Conservation (phyloP, 2,113 vertebrate species). For the Etheostoma spectabile region DNA sequence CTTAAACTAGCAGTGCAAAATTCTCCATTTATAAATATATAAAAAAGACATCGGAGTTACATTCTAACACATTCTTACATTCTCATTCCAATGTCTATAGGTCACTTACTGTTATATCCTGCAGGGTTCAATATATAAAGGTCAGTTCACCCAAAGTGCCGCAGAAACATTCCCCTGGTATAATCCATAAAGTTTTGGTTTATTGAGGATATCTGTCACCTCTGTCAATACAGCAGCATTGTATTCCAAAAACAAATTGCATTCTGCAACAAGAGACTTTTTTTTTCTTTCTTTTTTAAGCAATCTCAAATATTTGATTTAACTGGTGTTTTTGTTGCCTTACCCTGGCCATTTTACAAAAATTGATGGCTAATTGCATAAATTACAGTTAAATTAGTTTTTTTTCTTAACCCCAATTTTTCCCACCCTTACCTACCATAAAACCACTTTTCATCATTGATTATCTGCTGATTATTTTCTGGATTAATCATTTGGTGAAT, state of each 20-base stretch:
- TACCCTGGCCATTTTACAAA: background rate
- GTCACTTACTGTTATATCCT: no score
- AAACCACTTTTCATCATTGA: background rate
- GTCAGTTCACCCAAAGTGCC: no score
- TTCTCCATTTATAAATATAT: background rate
- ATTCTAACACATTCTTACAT: no score
- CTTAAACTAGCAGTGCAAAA: background rate
- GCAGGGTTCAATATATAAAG: no score
- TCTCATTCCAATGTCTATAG: no score
- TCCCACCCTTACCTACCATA: background rate
- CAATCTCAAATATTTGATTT: no score
- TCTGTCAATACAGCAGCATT: background rate
- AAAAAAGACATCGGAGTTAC: background rate
- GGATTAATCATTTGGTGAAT: background rate
- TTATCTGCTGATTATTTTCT: background rate
- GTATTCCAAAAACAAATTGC: no score
- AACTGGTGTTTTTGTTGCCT: background rate
- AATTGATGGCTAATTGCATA: no score
- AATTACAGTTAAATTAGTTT: no score
- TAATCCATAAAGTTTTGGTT: background rate
- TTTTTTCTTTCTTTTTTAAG: no score
- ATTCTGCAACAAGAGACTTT: no score
- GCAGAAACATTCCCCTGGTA: background rate
- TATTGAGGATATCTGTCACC: no score
- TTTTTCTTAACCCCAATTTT: background rate